phyloP scores from a whole-genome alignment of 2,888 invertebrate species.

The Pycnomerus fuliginosus region DNA sequence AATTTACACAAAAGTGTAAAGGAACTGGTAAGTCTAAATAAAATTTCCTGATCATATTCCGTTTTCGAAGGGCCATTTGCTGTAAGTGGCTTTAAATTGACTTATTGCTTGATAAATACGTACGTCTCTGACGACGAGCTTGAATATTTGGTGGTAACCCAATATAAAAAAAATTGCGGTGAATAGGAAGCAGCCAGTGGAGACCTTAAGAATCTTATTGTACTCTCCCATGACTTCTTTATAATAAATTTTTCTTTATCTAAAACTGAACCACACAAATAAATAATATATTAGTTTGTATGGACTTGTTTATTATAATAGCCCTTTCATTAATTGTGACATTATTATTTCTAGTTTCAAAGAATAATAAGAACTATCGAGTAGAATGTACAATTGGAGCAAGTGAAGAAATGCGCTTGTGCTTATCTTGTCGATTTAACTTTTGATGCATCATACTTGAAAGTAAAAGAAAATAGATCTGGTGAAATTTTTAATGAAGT shows the following conservation, averaged over 20 bases:
- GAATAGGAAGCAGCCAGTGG: not conserved
- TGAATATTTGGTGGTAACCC: slow-evolving; percentile 21
- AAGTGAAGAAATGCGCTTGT: too few relatives aligned
- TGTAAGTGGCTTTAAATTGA: slow-evolving; percentile 41
- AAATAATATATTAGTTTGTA: too few relatives aligned
- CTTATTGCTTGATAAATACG: slow-evolving; percentile 21
- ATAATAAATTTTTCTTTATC: not conserved
- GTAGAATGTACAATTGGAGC: too few relatives aligned
- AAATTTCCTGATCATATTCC: slow-evolving; percentile 67
- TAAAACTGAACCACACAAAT: too few relatives aligned
- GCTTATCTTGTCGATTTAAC: too few relatives aligned
- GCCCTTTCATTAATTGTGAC: too few relatives aligned
- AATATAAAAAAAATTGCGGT: slow-evolving; percentile 10
- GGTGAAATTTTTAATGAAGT: too few relatives aligned
- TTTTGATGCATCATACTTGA: too few relatives aligned
- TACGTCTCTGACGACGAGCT: slow-evolving; percentile 38
- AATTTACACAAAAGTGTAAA: slow-evolving; percentile 68
- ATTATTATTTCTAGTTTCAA: too few relatives aligned
- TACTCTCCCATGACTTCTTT: slow-evolving; percentile 3
- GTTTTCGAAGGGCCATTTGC: slow-evolving; percentile 70
- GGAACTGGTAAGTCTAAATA: slow-evolving; percentile 74
- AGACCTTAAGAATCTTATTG: slow-evolving; percentile 8
- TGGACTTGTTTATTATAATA: too few relatives aligned
- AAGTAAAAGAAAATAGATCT: too few relatives aligned
- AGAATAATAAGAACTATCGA: too few relatives aligned